phyloP scores from a whole-genome alignment of 2,888 invertebrate species.

The Leistus spinibarbis region DNA sequence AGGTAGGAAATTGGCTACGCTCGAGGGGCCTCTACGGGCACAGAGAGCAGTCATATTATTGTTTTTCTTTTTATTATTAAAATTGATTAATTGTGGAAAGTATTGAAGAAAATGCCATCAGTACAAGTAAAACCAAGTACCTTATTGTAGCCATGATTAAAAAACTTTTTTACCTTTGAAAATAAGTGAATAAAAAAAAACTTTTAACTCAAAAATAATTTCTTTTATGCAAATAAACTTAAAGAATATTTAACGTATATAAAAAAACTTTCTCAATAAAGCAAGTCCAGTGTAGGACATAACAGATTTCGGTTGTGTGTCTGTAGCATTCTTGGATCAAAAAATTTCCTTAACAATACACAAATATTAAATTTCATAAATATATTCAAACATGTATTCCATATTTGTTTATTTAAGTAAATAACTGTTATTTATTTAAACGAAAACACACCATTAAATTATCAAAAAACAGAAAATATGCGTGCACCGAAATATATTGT shows the following conservation, averaged over 20 bases:
- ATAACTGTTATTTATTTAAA: conserved; percentile 21
- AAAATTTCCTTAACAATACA: no score
- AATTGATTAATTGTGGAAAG: no score
- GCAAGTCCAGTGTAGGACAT: no score
- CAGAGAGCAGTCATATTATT: no score
- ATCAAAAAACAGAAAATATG: conserved; percentile 9
- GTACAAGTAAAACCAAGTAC: no score
- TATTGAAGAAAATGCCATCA: no score
- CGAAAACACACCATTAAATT: conserved; percentile 30
- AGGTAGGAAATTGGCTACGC: no score
- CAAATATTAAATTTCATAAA: background rate
- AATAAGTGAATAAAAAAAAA: conserved; percentile 22
- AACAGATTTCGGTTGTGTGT: no score
- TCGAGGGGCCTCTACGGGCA: no score
- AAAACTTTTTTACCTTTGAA: conserved; percentile 29
- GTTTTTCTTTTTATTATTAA: no score
- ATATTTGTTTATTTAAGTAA: background rate
- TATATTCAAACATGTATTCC: background rate
- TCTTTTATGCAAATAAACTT: conserved; percentile 38
- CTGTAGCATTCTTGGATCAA: no score
- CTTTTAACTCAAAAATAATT: conserved; percentile 34
- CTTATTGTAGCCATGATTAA: no score
- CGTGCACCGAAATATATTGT: background rate
- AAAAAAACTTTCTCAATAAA: conserved; percentile 20
- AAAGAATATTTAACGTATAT: background rate